Base-by-base conservation (phyloP, 2,113 vertebrate species). In the Oophaga pumilio region DNA sequence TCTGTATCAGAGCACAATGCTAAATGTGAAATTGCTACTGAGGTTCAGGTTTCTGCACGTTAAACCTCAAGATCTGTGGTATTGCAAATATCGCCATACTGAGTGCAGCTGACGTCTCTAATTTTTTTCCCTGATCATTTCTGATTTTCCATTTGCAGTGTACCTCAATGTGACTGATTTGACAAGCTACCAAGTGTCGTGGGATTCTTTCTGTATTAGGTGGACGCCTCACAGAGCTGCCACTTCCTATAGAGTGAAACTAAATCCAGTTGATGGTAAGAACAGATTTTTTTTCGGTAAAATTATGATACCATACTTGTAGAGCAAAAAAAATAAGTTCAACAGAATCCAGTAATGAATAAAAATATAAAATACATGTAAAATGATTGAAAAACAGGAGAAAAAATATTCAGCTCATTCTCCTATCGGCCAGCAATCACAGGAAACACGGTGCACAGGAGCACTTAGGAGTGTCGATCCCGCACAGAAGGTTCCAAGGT, bases 121-220 rank as follows among this genome's bases (percentile, higher is more conserved):
- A 1, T 12, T 59, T 4, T n/a, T 22, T 79, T 76, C 17, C 17
- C 71, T 74, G 71, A 76, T 20, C 15, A 53, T 18, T 3, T 28
- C 62, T 79, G 28, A 89, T 12, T 74, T 88, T 89, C 43, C 84
- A 86, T 89, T 89, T 83, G 12, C 92, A 99, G 98, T 99, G 5
- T 98, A 96, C 93, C 95, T 99, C 91, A 99, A 99, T 57, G 97
- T 99, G 82, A 97, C 95, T 89, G 97, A 97, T 91, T 91, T 99
- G 64, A 97, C 94, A 92, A 96, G 93, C 9, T 97, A 95, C 89
- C 91, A 97, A 73, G 91, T 97, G 0, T 95, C 93, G 50, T 97
- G 97, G 90, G 95, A 99, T 91, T 95, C 93, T 17, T 97, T 99
- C 93, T 99, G 98, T 91, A 92, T 98, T 87, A 95, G 93, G 80